Conservation (phyloP, 2,113 vertebrate genomes). For the Scopus umbretta region DNA sequence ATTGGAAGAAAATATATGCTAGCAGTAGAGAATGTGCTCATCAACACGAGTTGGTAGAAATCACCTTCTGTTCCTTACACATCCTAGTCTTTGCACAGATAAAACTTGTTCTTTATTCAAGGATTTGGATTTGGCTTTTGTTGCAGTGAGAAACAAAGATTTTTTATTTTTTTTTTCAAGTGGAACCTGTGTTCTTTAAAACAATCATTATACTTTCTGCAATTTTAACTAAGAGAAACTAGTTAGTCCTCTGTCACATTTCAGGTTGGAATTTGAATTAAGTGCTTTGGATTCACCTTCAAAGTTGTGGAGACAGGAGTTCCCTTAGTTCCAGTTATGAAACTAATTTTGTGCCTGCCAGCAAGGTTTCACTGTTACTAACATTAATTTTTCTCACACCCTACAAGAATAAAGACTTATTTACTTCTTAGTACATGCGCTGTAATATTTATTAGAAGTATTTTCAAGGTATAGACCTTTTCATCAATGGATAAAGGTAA, state of each 20-base stretch:
- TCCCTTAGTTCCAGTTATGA: background rate
- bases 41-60: background rate
- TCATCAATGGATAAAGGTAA: background rate
- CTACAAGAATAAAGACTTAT: background rate
- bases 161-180: background rate
- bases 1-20: background rate
- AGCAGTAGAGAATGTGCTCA: background rate
- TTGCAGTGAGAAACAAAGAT: background rate
- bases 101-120: background rate
- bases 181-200: background rate
- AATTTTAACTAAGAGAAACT: background rate
- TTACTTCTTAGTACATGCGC: background rate
- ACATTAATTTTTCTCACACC: background rate
- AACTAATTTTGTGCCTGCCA: background rate
- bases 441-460: background rate
- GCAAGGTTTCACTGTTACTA: background rate
- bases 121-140: background rate
- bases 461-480: background rate
- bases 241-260: background rate
- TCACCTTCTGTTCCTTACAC: background rate
- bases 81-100: background rate
- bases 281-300: background rate
- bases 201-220: background rate
- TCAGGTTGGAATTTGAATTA: background rate
- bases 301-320: background rate